Evolutionary conservation across 2,113 vertebrate species (phyloP), one percentile per base, ranked within the genome.

Genomic region (Serinus canaria): DNA sequence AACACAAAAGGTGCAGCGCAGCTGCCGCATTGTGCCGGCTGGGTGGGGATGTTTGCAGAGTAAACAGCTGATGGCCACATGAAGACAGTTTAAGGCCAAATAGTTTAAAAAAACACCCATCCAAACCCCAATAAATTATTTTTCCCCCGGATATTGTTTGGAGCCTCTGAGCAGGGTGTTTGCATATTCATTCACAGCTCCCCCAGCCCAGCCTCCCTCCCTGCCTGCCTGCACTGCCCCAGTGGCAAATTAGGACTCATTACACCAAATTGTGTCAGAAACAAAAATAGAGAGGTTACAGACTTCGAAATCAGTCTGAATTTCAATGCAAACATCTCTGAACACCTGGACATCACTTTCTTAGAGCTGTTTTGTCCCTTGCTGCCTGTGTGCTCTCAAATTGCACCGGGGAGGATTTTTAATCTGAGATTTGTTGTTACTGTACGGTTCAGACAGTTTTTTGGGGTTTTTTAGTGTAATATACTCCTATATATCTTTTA

Each of bases 1-100:
- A 96, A 74, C 97, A 97, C 97, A 96, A 97, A 98, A 97, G 97
- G 97, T 91, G 95, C 88, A 63, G 79, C 11, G 95, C 96, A 97
- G 97, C 96, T 95, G 97, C 94, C 14, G 79, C 90, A 60, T 95
- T 96, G 96, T 97, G 95, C 84, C 2, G 79, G 81, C 95, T 9
- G 90, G 50, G 59, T 95, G 95, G 87, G 91, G 90, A 94, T 96
- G 96, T 97, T 98, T 96, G 96, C 95, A 96, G 92, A 97, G 96
- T 95, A 97, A 97, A 97, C 97, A 98, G 97, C 97, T 97, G 97
- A 98, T 97, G 66, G 96, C 97, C 98, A 97, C 93, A 97, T 95
- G 95, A 97, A 97, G 86, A 96, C 95, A 50, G 95, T 97, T 97
- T 97, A 97, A 95, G 55, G 96, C 95, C 96, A 97, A 95, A 98